Percentiles rank a stretch among this genome's conserved stretches.
Conservation (phyloP, 2,888 invertebrate species). For the Notocelia uddmanniana region DNA sequence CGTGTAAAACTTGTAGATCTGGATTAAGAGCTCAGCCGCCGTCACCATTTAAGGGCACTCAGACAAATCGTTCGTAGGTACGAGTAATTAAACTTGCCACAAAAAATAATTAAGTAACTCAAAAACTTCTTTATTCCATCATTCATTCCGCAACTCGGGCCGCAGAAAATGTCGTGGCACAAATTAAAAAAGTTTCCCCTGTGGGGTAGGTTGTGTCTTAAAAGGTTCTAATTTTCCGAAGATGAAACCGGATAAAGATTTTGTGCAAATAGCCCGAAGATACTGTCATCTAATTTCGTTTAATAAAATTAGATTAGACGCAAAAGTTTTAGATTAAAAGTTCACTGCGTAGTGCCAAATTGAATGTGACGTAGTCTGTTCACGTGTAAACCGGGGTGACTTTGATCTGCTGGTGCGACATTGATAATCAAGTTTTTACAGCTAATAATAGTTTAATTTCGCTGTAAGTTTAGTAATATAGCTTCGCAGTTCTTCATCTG, state of each 20-base stretch:
- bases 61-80: conserved; percentile 36
- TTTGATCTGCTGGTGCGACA: no score
- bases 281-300: conserved; percentile 5
- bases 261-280: conserved; percentile 33
- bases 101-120: conserved; percentile 45
- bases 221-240: conserved; percentile 42
- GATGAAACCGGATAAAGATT: conserved; percentile 38
- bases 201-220: conserved; percentile 41
- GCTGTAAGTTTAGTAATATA: no score
- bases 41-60: conserved; percentile 14
- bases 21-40: conserved; percentile 20
- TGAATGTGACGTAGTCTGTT: not conserved
- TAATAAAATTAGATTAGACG: conserved; percentile 17
- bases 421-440: no score
- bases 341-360: not conserved
- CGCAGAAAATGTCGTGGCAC: conserved; percentile 37
- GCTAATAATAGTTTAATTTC: no score
- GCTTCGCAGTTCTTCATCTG: no score
- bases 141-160: conserved; percentile 39
- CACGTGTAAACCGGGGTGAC: no score
- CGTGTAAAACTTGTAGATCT: conserved; percentile 1
- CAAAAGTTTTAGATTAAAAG: not conserved
- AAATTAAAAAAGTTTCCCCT: conserved; percentile 44
- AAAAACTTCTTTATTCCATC: conserved; percentile 44
- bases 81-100: conserved; percentile 45